A percentile compares a stretch with the other conserved stretches of the same genome.
Conservation (phyloP, 2,888 invertebrate genomes). For the Hypomecis atomaria region DNA sequence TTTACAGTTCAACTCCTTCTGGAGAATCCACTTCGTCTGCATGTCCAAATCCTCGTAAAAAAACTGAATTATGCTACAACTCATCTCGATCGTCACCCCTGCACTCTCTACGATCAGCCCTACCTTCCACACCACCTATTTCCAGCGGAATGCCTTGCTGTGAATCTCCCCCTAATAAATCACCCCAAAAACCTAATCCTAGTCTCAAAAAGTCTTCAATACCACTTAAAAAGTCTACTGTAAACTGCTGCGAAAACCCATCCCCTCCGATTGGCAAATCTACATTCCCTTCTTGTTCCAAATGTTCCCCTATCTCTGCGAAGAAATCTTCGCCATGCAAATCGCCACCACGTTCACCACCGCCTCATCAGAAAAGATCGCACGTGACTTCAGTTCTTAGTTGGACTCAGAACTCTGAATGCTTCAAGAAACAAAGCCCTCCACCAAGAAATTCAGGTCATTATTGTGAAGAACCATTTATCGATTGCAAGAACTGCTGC, state of each 20-base stretch:
- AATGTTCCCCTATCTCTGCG: slow-evolving; percentile 7
- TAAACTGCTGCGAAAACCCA: neutral
- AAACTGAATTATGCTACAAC: too few species aligned
- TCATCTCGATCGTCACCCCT: neutral
- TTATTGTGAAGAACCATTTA: neutral
- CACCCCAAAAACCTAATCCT: neutral
- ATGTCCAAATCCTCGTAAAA: too few species aligned
- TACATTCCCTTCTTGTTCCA: neutral
- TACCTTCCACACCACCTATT: too few species aligned
- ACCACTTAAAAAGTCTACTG: slow-evolving; percentile 2
- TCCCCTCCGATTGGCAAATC: neutral
- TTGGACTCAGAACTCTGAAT: neutral
- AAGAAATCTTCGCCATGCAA: slow-evolving; percentile 2
- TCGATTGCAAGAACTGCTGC: neutral
- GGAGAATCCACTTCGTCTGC: too few species aligned
- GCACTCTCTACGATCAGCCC: too few species aligned
- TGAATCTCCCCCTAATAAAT: neutral
- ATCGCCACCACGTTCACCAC: neutral
- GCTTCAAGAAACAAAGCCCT: neutral
- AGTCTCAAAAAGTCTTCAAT: neutral
- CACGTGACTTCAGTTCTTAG: slow-evolving; percentile 1
- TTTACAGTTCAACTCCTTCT: too few species aligned
- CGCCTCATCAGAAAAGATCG: neutral
- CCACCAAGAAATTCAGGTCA: neutral
- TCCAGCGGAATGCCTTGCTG: neutral